Conservation (phyloP, 1,140 invertebrate species). For the Sminthurides bifidus region DNA sequence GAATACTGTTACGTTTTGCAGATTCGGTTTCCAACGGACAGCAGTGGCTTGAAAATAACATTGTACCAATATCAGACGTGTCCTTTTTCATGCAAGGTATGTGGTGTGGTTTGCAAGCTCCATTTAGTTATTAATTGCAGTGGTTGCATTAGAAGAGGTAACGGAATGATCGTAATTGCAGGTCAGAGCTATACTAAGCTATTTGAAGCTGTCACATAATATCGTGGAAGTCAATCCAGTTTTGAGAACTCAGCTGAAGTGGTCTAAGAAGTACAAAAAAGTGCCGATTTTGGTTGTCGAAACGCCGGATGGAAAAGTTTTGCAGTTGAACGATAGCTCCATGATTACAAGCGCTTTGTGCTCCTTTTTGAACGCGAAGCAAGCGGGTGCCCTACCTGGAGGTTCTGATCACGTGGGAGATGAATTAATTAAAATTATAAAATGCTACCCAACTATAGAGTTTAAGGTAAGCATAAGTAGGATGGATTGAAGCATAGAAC, state of each 20-base stretch:
- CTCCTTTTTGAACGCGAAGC: constrained; percentile 52
- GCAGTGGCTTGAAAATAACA: constrained; percentile 64
- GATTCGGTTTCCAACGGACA: constrained; percentile 53
- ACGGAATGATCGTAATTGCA: constrained; percentile 2
- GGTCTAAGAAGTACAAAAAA: constrained; percentile 82
- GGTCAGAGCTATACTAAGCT: constrained; percentile 84
- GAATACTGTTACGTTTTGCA: no score
- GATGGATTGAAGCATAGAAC: no score
- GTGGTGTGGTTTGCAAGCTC: constrained; percentile 9
- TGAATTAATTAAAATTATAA: constrained; percentile 53
- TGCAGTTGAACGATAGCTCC: constrained; percentile 81
- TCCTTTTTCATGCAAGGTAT: constrained; percentile 90
- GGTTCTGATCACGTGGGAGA: background rate
- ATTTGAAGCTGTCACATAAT: constrained; percentile 86
- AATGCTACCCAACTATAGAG: constrained; percentile 66
- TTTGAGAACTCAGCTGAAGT: constrained; percentile 75
- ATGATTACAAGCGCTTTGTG: constrained; percentile 82
- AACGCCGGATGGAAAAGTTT: constrained; percentile 45
- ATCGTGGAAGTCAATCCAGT: constrained; percentile 92
- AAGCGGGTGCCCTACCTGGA: background rate
- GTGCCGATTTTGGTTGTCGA: constrained; percentile 84
- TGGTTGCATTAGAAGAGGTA: background rate
- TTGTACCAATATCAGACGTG: constrained; percentile 95
- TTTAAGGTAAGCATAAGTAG: constrained; percentile 37
- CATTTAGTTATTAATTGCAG: background rate